These are phyloP conservation scores for Galerucella pusilla DNA, from an alignment of 2,888 invertebrate genomes.

Conservation along the genomic window DNA sequence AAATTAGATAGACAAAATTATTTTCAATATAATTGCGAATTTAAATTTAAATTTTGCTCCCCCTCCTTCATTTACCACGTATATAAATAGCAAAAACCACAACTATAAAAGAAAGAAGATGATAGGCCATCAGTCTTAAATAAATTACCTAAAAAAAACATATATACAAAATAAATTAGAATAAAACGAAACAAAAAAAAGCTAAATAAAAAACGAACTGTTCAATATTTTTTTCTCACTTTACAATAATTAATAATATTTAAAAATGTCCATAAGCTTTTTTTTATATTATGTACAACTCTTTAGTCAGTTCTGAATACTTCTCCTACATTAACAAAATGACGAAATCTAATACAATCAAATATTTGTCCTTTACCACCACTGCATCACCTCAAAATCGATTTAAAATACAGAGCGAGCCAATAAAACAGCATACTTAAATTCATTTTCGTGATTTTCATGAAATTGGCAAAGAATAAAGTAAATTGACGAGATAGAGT, in stretches of 20 bases:
- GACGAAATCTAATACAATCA: constrained; percentile 42
- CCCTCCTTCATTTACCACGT: background rate
- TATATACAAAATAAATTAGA: constrained; percentile 51
- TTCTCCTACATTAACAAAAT: constrained; percentile 47
- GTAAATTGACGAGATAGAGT: too few species aligned
- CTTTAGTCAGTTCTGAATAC: constrained; percentile 47
- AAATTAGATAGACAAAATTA: too few species aligned
- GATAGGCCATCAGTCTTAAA: constrained; percentile 62
- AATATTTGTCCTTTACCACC: constrained; percentile 37
- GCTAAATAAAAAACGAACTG: constrained; percentile 37
- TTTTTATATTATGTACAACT: constrained; percentile 44
- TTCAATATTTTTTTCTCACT: constrained; percentile 38
- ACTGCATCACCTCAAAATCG: constrained; percentile 29
- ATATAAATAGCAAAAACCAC: constrained; percentile 50
- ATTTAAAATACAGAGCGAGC: constrained; percentile 15
- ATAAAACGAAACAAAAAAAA: constrained; percentile 38
- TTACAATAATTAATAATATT: constrained; percentile 40
- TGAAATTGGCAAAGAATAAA: background rate
- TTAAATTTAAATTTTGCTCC: background rate
- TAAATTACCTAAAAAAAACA: constrained; percentile 60
- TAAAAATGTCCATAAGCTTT: constrained; percentile 46
- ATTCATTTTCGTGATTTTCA: background rate
- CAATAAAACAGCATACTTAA: constrained; percentile 5
- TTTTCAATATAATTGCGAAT: background rate
- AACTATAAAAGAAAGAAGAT: constrained; percentile 54